Evolutionary conservation across 2,888 invertebrate genomes (phyloP), one percentile per base, ranked within the genome.

Genomic region (Drosophila mimica): DNA sequence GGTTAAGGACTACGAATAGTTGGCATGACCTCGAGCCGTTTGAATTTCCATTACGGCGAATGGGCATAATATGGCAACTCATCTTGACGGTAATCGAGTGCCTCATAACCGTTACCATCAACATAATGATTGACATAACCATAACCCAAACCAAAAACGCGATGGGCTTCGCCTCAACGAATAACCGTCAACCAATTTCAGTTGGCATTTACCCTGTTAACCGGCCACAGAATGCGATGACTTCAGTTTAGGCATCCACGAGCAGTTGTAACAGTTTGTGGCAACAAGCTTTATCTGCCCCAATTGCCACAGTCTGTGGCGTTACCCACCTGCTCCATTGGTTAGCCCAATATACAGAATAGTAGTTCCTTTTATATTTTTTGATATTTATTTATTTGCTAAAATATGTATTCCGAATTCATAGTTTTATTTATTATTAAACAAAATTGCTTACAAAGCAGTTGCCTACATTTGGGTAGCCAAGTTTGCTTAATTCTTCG

Each of bases 51-150:
- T 85, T 83, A 83, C 70, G 46, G 59, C 48, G 63, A 82, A 83
- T 80, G 80, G 80, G 64, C 67, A 67, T 82, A 73, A 82, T 82
- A 75, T 65, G 80, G 75, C 74, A 80, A 80, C 83, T 82, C 83
- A 82, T 85, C 83, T 66, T 80, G 73, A 52, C 83, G 77, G 72
- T 82, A 87, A 84, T 75, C 79, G 88, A 82, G 62, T 82, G 74
- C 51, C 70, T 54, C 82, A 84, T 84, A 84, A 85, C 80, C 82
- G 74, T 88, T 63, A 80, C 80, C 82, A 84, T 88, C 75, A 88
- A 78, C 80, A 76, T 85, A 85, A 83, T 83, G 85, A 85, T 82
- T 85, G 83, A 74, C 82, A 84, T 88, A 82, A 88, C 88, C 84
- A 84, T 88, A 88, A 84, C 65, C 83, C 68, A 56, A 74, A 53